Evolutionary conservation across 2,113 vertebrate species (phyloP), one percentile per base, ranked within the genome.

Genomic region (Engraulis encrasicolus): DNA sequence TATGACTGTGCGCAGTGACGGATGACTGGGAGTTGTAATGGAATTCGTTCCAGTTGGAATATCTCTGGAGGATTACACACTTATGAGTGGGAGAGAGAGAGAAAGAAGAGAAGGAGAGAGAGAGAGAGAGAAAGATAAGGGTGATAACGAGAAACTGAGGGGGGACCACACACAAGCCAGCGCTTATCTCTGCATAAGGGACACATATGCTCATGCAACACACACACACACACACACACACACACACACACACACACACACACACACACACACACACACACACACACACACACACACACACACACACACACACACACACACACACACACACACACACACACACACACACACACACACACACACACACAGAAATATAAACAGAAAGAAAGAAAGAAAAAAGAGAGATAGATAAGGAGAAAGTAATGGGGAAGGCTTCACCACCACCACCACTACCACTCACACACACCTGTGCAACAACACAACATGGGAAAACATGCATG

Each of bases 91-190:
- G 18, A 78, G 79, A 61, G 36, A 61, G n/a, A 31, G 19, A 50
- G 23, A 77, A 79, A 71, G 78, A 84, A 38, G 79, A 9, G 9
- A 45, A 38, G 81, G 84, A 31, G 27, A n/a, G 49, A 50, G 34
- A 79, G 81, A 89, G 58, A 50, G 85, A n/a, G 49, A 84, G 91
- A 86, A 85, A 88, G 90, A 86, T 37, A 86, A 80, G 89, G 40
- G n/a, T n/a, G n/a, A n/a, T n/a, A n/a, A n/a, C n/a, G n/a, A n/a
- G n/a, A n/a, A n/a, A n/a, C n/a, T n/a, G n/a, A n/a, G n/a, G n/a
- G n/a, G n/a, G n/a, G n/a, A n/a, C n/a, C 82, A 78, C 78, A 74
- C 23, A 50, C 66, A 83, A n/a, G n/a, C n/a, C n/a, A n/a, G n/a
- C n/a, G n/a, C n/a, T n/a, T n/a, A n/a, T n/a, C n/a, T n/a, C n/a